Conservation (phyloP, 2,797 vertebrate genomes). For the Acomys russatus region DNA sequence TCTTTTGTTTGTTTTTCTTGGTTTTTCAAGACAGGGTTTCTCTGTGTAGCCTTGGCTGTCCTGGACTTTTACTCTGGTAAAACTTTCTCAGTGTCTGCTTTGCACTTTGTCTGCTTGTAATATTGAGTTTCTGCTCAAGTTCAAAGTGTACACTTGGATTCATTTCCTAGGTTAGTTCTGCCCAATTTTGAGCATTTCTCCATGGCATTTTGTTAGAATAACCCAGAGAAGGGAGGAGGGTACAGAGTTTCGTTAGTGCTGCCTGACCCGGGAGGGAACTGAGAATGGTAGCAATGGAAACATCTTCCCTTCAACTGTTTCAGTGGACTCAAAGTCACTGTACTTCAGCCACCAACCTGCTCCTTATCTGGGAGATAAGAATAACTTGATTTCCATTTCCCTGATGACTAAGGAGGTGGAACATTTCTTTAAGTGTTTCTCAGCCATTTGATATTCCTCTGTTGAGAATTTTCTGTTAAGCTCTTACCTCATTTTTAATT, state of each 20-base stretch:
- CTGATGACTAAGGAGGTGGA: too few relatives aligned
- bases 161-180: neutral
- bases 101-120: neutral
- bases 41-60: too few relatives aligned
- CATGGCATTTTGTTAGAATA: neutral
- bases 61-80: neutral
- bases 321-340: neutral
- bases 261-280: neutral
- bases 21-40: too few relatives aligned
- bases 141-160: neutral
- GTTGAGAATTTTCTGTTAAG: too few relatives aligned
- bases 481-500: too few relatives aligned
- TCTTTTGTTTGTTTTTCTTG: too few relatives aligned
- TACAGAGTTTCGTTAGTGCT: neutral
- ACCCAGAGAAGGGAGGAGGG: neutral
- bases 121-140: neutral
- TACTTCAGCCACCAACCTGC: neutral
- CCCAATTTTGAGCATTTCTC: neutral
- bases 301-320: neutral
- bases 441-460: too few relatives aligned
- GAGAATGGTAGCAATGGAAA: rapidly evolving
- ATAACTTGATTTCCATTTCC: neutral
- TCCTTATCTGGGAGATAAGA: neutral
- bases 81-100: neutral
- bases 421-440: too few relatives aligned